Evolutionary conservation across 2,888 invertebrate species (phyloP).

Genomic region (Melanchra persicariae): DNA sequence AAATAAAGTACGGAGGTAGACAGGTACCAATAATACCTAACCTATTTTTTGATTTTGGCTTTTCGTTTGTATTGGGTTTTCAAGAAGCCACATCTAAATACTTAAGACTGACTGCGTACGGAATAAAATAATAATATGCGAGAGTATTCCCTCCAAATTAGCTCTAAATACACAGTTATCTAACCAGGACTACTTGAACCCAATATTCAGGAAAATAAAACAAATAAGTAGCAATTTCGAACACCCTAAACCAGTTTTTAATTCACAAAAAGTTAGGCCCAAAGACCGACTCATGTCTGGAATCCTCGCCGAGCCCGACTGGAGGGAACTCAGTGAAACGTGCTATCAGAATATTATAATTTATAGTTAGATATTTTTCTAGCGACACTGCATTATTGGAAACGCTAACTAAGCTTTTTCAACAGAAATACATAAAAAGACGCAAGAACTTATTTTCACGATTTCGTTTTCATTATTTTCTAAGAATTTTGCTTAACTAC

Average conservation of each 20-base stretch:
- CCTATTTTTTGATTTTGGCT: neutral
- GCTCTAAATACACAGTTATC: neutral
- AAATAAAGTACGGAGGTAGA: too few relatives aligned
- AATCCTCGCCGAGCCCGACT: neutral
- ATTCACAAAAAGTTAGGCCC: constrained; percentile 8
- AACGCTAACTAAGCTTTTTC: constrained; percentile 22
- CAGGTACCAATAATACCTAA: too few relatives aligned
- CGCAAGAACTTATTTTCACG: constrained; percentile 7
- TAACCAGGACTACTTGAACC: neutral
- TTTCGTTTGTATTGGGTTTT: neutral
- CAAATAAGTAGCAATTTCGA: neutral
- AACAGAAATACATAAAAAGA: neutral
- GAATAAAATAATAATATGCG: neutral
- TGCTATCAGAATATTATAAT: neutral
- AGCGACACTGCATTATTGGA: neutral
- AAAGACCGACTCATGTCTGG: neutral
- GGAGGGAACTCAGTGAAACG: neutral
- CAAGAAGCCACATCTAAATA: neutral
- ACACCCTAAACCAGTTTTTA: constrained; percentile 42
- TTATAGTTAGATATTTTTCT: neutral
- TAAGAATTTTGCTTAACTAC: neutral
- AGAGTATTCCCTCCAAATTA: too few relatives aligned
- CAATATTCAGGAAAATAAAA: constrained; percentile 12
- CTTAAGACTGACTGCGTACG: neutral
- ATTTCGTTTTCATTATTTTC: too few relatives aligned